Conservation (phyloP, 2,797 vertebrate genomes). For the Cyprinodon diabolis region DNA sequence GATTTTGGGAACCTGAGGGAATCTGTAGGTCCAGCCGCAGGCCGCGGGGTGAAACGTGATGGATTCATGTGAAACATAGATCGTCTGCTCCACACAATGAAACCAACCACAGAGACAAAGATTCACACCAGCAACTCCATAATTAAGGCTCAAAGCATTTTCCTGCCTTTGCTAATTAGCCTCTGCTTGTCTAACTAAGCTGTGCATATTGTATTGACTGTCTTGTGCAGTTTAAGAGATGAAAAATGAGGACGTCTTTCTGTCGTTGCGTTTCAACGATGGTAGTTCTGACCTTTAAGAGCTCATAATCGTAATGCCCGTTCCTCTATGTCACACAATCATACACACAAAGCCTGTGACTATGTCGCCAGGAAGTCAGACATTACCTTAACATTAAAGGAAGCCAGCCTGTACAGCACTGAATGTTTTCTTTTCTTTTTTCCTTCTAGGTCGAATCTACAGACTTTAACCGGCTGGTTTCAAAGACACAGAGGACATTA, state of each 20-base stretch:
- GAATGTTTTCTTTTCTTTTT: neutral
- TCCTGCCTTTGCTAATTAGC: conserved; percentile 69
- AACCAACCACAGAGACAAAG: conserved; percentile 28
- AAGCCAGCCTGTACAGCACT: neutral
- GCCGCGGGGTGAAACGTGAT: neutral
- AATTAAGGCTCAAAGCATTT: conserved; percentile 65
- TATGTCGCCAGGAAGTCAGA: neutral
- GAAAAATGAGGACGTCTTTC: conserved; percentile 22
- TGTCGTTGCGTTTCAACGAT: conserved; percentile 5
- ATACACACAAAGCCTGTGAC: neutral
- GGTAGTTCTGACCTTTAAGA: conserved; percentile 25
- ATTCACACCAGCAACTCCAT: conserved; percentile 52
- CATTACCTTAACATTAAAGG: neutral
- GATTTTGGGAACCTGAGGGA: neutral
- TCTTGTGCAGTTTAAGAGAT: conserved; percentile 8
- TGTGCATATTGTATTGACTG: conserved; percentile 43
- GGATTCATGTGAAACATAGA: neutral
- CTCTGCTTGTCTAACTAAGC: conserved; percentile 61
- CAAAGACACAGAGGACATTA: neutral
- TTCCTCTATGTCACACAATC: conserved; percentile 21
- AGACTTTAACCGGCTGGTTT: neutral
- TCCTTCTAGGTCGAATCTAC: neutral
- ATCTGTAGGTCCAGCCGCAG: neutral
- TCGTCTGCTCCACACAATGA: conserved; percentile 31
- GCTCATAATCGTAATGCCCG: conserved; percentile 18